Conservation (phyloP, 2,888 invertebrate species). For the Lumbricus terrestris region DNA sequence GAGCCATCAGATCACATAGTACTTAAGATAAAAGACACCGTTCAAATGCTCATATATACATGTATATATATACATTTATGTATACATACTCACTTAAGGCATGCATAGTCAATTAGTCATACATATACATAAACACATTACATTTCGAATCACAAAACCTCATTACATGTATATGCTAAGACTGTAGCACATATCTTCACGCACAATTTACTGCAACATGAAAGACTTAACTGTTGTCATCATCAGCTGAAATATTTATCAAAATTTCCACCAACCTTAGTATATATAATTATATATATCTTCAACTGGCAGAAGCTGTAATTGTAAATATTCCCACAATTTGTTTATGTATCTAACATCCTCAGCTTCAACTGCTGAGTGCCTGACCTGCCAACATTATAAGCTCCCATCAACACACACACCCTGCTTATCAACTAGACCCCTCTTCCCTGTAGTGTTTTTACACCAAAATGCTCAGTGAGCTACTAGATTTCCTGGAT, state of each 20-base stretch:
- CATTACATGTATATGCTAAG: neutral
- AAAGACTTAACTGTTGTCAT: neutral
- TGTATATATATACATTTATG: too few species aligned
- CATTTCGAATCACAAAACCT: neutral
- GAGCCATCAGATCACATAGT: too few species aligned
- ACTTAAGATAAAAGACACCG: too few species aligned
- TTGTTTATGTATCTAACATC: neutral
- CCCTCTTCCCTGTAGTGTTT: neutral
- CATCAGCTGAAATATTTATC: neutral
- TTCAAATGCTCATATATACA: too few species aligned
- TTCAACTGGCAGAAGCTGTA: neutral
- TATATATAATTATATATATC: too few species aligned
- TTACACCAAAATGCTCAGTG: neutral
- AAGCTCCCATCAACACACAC: neutral
- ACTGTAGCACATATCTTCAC: too few species aligned
- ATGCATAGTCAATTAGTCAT: too few species aligned
- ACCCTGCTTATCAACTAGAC: neutral
- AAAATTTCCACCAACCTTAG: neutral
- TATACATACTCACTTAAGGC: neutral
- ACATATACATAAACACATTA: neutral
- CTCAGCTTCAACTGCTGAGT: neutral
- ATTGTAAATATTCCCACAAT: too few species aligned
- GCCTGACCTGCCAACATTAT: neutral
- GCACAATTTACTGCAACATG: neutral
- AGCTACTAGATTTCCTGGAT: neutral